phyloP scores from a whole-genome alignment of 2,797 vertebrate species.

The Microctenopoma stevenorrisi region DNA sequence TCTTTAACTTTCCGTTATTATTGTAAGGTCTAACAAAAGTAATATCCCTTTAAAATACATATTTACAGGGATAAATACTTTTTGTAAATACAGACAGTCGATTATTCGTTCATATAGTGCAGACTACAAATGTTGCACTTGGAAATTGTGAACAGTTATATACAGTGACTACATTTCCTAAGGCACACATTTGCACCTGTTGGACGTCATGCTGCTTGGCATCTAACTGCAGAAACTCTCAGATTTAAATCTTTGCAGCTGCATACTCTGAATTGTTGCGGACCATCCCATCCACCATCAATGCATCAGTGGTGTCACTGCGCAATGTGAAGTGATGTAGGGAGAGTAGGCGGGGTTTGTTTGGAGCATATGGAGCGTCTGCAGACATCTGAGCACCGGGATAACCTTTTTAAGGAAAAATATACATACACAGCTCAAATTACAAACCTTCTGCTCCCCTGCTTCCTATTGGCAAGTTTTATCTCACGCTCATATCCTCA shows the following conservation, averaged over 20 bases:
- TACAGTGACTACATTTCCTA: not conserved
- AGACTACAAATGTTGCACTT: not conserved
- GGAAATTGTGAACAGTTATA: not conserved
- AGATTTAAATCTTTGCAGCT: conserved; percentile 29
- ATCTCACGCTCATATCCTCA: conserved; percentile 22
- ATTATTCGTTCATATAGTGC: too few relatives aligned
- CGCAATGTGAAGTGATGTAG: conserved; percentile 36
- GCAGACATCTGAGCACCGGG: conserved; percentile 31
- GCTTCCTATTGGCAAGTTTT: conserved; percentile 39
- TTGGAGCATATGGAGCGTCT: conserved; percentile 18
- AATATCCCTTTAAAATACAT: too few relatives aligned
- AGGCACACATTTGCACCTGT: conserved; percentile 24
- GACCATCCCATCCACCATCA: conserved; percentile 9
- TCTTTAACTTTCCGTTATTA: too few relatives aligned
- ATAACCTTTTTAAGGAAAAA: conserved; percentile 73
- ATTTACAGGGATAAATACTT: too few relatives aligned
- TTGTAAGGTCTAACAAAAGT: too few relatives aligned
- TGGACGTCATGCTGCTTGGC: conserved; percentile 1
- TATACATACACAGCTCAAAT: conserved; percentile 48
- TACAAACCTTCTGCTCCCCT: conserved; percentile 35
- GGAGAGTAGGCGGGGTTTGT: conserved; percentile 23
- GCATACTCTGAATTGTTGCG: conserved; percentile 2
- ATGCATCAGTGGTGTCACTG: conserved; percentile 34
- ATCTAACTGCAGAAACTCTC: conserved; percentile 2
- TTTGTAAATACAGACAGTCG: too few relatives aligned